Conservation (phyloP, 2,888 invertebrate species). For the Creontiades dilutus region DNA sequence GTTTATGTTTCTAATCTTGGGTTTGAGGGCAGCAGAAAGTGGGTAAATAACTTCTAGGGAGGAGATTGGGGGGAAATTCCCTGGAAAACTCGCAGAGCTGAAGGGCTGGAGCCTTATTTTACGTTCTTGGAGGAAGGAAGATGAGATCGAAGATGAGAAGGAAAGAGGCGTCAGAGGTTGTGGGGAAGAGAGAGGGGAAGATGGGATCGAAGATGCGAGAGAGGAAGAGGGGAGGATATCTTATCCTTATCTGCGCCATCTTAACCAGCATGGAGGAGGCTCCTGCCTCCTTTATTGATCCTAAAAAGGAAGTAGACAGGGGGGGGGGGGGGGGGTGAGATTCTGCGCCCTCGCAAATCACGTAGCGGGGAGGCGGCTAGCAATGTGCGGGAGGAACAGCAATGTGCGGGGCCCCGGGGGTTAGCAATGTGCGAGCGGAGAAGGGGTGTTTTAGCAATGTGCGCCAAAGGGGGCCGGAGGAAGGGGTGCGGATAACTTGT, state of each 20-base stretch:
- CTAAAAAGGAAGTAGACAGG: neutral
- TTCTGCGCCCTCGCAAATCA: slow-evolving; percentile 30
- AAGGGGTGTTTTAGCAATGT: neutral
- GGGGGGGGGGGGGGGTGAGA: neutral
- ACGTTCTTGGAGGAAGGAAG: neutral
- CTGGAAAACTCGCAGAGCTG: too few species aligned
- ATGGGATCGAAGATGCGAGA: slow-evolving; percentile 24
- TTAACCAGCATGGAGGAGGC: slow-evolving; percentile 36
- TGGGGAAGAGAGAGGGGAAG: neutral
- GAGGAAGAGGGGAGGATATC: slow-evolving; percentile 1
- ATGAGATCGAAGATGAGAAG: slow-evolving; percentile 29
- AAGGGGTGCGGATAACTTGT: neutral
- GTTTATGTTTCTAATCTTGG: too few species aligned
- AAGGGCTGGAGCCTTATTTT: too few species aligned
- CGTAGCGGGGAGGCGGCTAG: neutral
- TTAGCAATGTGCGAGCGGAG: neutral
- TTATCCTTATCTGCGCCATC: slow-evolving; percentile 32
- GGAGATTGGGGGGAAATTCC: too few species aligned
- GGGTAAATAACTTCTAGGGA: too few species aligned
- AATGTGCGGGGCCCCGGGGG: neutral
- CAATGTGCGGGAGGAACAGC: neutral
- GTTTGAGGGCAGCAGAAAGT: too few species aligned
- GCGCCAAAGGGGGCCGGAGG: too few species aligned
- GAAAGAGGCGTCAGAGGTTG: neutral
- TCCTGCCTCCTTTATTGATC: slow-evolving; percentile 32